Percentiles rank a stretch among this genome's conserved stretches.
Evolutionary conservation across 2,888 invertebrate species (phyloP).

Genomic region (Limnephilus rhombicus): DNA sequence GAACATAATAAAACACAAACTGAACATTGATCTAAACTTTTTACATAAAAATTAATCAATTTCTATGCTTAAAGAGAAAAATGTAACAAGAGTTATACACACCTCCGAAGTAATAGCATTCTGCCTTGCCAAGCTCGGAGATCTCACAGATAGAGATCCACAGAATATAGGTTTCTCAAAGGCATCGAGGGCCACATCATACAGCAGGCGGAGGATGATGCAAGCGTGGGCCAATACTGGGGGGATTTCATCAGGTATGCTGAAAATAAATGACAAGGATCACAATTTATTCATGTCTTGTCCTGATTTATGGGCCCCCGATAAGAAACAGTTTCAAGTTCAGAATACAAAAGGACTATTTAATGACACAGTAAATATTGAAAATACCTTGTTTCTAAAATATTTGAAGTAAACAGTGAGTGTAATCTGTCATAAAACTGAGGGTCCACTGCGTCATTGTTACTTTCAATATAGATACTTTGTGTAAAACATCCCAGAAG

Average conservation of each 20-base stretch:
- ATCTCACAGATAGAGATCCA: conserved; percentile 82
- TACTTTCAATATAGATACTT: conserved; percentile 75
- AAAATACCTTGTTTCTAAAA: conserved; percentile 82
- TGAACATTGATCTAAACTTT: neutral
- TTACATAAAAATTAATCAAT: neutral
- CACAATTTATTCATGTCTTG: neutral
- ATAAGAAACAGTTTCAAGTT: neutral
- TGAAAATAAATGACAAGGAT: conserved; percentile 69
- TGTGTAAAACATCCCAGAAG: conserved; percentile 92
- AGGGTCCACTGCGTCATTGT: conserved; percentile 73
- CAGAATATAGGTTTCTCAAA: conserved; percentile 92
- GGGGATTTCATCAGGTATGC: conserved; percentile 86
- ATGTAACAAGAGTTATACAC: conserved; percentile 56
- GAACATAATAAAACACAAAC: neutral
- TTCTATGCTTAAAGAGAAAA: neutral
- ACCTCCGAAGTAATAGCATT: conserved; percentile 81
- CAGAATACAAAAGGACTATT: neutral
- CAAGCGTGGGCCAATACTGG: conserved; percentile 89
- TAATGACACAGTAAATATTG: neutral
- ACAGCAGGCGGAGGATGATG: conserved; percentile 90
- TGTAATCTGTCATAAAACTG: conserved; percentile 80
- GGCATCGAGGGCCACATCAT: conserved; percentile 96
- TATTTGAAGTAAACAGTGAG: conserved; percentile 86
- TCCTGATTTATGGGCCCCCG: neutral
- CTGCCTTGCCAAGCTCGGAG: conserved; percentile 81